Evolutionary conservation across 2,113 vertebrate species (phyloP), one percentile per base, ranked within the genome.

Genomic region (Nothocercus julius): DNA sequence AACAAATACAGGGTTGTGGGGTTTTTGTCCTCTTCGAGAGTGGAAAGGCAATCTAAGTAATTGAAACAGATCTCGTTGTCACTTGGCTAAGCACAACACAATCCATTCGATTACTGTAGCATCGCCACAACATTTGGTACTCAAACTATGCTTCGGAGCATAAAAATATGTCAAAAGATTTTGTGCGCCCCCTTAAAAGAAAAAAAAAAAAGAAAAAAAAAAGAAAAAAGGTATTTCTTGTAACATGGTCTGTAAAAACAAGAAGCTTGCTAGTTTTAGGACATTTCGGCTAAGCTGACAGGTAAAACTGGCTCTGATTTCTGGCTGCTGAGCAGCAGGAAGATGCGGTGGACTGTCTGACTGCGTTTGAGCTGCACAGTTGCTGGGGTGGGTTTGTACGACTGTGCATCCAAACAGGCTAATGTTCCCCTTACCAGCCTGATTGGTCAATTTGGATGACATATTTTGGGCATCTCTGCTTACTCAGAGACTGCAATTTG

Each of bases 401-500:
- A 74, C 69, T 8, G 42, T 9, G 16, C 72, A 76, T 92, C 82
- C 22, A 28, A 78, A 89, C 64, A 63, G 91, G 96, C 91, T 96
- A 85, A 94, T 82, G 87, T 69, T 83, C 94, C 83, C 77, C 83
- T 96, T 38, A 47, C 91, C 95, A 85, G 88, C 95, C 95, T 90
- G 97, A 98, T 78, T 97, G 97, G 97, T 97, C 98, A 97, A 96
- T 97, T 95, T 91, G 93, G 94, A 95, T 97, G 97, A 97, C 98
- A 98, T 92, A 97, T 97, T 98, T 98, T 98, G 97, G 97, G 97
- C 97, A 98, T 96, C 94, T 97, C 95, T 95, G 89, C 94, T 94
- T 77, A 93, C 94, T 97, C 96, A 54, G 85, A 93, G 96, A 97
- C 96, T 98, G 93, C 86, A 90, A 93, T 93, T 98, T 97, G 97